Evolutionary conservation across 2,113 vertebrate species (phyloP).

Genomic region (Centropristis striata): DNA sequence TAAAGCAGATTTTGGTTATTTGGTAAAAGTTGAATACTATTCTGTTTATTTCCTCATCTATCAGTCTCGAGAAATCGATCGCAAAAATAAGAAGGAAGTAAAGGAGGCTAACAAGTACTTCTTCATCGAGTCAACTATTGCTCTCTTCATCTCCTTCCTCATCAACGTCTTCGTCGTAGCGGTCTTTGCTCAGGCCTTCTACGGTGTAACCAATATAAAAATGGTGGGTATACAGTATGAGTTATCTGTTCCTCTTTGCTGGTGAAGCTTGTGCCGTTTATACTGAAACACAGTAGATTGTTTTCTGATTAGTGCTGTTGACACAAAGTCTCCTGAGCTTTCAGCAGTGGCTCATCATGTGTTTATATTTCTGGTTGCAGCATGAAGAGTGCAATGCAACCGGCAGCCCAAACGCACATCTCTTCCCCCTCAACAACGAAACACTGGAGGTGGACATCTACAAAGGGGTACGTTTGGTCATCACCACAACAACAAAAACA

Average conservation of each 20-base stretch:
- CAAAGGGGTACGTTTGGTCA: slow-evolving; percentile 90
- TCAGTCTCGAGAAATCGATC: slow-evolving; percentile 93
- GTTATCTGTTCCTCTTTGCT: background rate
- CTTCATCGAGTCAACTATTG: slow-evolving; percentile 94
- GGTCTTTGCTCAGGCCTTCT: slow-evolving; percentile 95
- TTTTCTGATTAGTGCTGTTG: background rate
- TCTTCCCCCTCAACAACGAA: slow-evolving; percentile 89
- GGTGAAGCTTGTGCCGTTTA: background rate
- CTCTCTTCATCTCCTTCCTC: slow-evolving; percentile 96
- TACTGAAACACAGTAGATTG: background rate
- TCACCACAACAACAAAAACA: background rate
- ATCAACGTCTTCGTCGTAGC: slow-evolving; percentile 98
- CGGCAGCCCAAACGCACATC: slow-evolving; percentile 82
- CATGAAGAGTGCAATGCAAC: slow-evolving; percentile 79
- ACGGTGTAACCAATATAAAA: slow-evolving; percentile 86
- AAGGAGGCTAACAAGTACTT: slow-evolving; percentile 96
- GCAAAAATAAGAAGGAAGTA: slow-evolving; percentile 89
- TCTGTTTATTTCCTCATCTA: slow-evolving; percentile 19
- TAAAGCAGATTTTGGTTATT: background rate
- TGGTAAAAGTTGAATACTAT: background rate
- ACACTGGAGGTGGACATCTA: slow-evolving; percentile 95
- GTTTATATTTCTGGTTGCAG: slow-evolving; percentile 56
- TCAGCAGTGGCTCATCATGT: background rate
- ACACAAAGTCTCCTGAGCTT: background rate
- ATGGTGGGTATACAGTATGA: slow-evolving; percentile 86